A percentile compares a stretch with the other conserved stretches of the same genome.
phyloP scores from a whole-genome alignment of 1,140 invertebrate species.

The Sarcophaga peregrina region DNA sequence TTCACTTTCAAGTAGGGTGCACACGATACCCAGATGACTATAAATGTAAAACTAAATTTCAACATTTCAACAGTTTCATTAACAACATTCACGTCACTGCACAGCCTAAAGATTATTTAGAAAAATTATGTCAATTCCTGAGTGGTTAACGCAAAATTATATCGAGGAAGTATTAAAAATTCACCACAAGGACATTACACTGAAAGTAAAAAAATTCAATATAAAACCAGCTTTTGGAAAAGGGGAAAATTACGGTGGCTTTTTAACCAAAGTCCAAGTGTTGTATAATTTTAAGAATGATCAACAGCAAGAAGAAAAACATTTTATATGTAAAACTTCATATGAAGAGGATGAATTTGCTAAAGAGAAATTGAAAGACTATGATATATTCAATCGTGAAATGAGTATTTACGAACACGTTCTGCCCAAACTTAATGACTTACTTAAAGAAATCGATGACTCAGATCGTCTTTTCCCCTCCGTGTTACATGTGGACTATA shows the following conservation, averaged over 20 bases:
- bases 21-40: no score
- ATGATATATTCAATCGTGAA: constrained; percentile 63
- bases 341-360: constrained; percentile 59
- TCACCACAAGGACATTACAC: constrained; percentile 50
- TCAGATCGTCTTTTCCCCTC: constrained; percentile 56
- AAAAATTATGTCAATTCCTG: constrained; percentile 51
- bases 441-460: constrained; percentile 54
- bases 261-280: constrained; percentile 56
- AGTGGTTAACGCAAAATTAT: constrained; percentile 59
- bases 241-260: constrained; percentile 63
- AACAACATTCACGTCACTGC: not conserved
- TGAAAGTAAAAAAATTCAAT: constrained; percentile 50
- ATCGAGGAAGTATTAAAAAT: constrained; percentile 54
- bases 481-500: constrained; percentile 56
- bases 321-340: constrained; percentile 57
- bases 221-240: constrained; percentile 58
- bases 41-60: no score
- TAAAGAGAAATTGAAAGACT: constrained; percentile 56
- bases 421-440: constrained; percentile 55
- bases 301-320: constrained; percentile 43
- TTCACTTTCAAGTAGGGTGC: no score
- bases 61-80: not conserved
- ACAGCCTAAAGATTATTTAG: not conserved
- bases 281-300: constrained; percentile 30
- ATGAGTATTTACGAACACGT: constrained; percentile 62